These are phyloP conservation scores for Lepeophtheirus salmonis DNA, from an alignment of 1,140 invertebrate species.

Conservation along the genomic window DNA sequence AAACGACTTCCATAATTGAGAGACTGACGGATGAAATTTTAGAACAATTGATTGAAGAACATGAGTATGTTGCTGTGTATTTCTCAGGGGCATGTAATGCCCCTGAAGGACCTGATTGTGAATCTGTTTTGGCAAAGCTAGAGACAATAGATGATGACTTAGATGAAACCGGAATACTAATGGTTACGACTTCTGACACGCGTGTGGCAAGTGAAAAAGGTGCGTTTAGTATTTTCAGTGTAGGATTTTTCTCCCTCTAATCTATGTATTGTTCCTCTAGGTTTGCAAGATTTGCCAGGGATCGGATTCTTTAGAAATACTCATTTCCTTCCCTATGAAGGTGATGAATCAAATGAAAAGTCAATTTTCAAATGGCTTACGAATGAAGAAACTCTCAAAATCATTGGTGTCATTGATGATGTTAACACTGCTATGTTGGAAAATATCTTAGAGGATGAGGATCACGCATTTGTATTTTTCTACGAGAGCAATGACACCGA, in stretches of 20 bases:
- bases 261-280: not conserved
- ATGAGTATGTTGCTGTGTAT: constrained; percentile 78
- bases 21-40: constrained; percentile 84
- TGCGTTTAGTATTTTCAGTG: too few species aligned
- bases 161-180: constrained; percentile 73
- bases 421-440: constrained; percentile 14
- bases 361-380: constrained; percentile 13
- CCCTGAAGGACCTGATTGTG: constrained; percentile 32
- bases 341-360: constrained; percentile 14
- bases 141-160: constrained; percentile 87
- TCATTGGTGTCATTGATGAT: constrained; percentile 17
- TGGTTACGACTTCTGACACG: constrained; percentile 77
- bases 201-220: constrained; percentile 60
- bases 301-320: constrained; percentile 10
- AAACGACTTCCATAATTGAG: constrained; percentile 72
- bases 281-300: not conserved
- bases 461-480: constrained; percentile 18
- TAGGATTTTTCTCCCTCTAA: too few species aligned
- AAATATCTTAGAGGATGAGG: constrained; percentile 15
- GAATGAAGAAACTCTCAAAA: constrained; percentile 15
- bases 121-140: constrained; percentile 60
- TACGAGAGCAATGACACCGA: constrained; percentile 12
- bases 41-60: constrained; percentile 58
- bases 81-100: constrained; percentile 38
- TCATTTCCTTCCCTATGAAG: constrained; percentile 8